These are phyloP conservation scores for Macrocentrus cingulum DNA, from an alignment of 1,140 invertebrate species.

Conservation along the genomic window DNA sequence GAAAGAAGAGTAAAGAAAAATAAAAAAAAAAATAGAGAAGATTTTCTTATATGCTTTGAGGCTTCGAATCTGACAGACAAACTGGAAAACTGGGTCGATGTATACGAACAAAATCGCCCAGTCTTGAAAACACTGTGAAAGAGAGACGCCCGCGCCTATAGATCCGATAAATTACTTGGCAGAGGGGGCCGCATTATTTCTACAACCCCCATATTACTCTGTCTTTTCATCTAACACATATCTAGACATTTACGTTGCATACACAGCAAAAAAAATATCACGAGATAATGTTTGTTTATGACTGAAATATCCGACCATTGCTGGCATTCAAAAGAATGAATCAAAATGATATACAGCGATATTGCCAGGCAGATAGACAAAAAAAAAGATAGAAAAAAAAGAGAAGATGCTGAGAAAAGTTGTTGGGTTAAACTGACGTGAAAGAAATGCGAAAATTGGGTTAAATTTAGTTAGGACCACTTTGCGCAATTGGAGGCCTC, in stretches of 20 bases:
- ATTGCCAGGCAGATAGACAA: neutral
- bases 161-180: conserved; percentile 19
- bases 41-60: conserved; percentile 1
- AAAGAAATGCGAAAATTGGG: neutral
- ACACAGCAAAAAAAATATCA: neutral
- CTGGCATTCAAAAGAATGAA: neutral
- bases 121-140: conserved; percentile 6
- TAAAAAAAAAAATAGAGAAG: no score
- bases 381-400: neutral
- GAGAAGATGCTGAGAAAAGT: neutral
- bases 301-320: neutral
- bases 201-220: neutral
- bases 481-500: neutral
- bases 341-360: neutral
- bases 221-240: neutral
- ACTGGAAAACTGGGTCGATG: conserved; percentile 20
- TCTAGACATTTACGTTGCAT: neutral
- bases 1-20: no score
- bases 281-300: neutral
- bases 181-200: neutral
- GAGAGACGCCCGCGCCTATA: no score
- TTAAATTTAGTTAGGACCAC: neutral
- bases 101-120: conserved; percentile 11
- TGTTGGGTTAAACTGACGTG: neutral
- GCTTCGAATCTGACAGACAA: conserved; percentile 7